Percentiles rank a stretch among this genome's conserved stretches.
Conservation (phyloP, 1,140 invertebrate species). For the Meloidogyne exigua region DNA sequence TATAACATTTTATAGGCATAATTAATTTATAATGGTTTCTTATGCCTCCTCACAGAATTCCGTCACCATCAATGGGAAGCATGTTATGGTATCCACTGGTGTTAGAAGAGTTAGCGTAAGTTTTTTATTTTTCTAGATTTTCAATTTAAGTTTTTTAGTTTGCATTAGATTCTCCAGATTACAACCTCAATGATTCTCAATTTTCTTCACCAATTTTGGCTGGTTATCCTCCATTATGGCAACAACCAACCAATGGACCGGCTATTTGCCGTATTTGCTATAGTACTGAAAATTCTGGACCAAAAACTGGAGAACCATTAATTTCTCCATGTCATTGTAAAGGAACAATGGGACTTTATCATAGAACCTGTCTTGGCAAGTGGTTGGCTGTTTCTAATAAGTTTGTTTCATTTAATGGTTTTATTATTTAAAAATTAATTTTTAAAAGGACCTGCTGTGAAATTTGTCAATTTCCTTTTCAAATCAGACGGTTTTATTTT, state of each 20-base stretch:
- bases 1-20: too few relatives aligned
- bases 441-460: slow-evolving; percentile 29
- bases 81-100: neutral
- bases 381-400: slow-evolving; percentile 25
- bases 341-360: slow-evolving; percentile 42
- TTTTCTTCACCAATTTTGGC: slow-evolving; percentile 20
- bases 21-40: neutral
- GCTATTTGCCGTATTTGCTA: slow-evolving; percentile 39
- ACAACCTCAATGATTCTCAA: neutral
- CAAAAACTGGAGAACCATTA: slow-evolving; percentile 31
- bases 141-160: neutral
- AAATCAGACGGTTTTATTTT: slow-evolving; percentile 26
- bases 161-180: neutral
- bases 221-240: slow-evolving; percentile 4
- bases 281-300: slow-evolving; percentile 35
- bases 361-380: slow-evolving; percentile 32
- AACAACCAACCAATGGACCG: neutral
- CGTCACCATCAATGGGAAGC: neutral
- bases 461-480: slow-evolving; percentile 32
- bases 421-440: too few relatives aligned
- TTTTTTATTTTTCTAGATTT: neutral
- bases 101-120: neutral
- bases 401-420: neutral
- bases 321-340: slow-evolving; percentile 40
- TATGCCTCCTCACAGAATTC: neutral